These are phyloP conservation scores for Maniola hyperantus DNA, from an alignment of 2,888 invertebrate genomes.

Conservation along the genomic window DNA sequence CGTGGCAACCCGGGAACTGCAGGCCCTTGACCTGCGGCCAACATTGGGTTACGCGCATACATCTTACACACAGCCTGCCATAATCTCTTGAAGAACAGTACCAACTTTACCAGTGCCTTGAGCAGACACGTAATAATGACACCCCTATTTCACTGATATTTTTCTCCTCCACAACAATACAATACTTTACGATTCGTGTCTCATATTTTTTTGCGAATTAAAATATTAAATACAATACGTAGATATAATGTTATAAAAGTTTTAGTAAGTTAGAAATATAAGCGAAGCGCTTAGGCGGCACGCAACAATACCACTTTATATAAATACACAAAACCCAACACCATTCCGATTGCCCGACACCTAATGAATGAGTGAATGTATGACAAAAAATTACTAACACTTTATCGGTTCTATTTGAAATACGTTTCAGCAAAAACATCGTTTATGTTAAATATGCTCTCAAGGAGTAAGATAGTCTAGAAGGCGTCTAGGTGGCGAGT, in stretches of 20 bases:
- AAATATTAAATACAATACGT: conserved; percentile 3
- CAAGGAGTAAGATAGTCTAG: background rate
- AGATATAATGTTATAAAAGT: conserved; percentile 7
- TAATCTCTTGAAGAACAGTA: conserved; percentile 16
- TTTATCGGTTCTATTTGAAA: background rate
- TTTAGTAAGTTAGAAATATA: conserved; percentile 42
- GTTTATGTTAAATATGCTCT: background rate
- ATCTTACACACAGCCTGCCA: conserved; percentile 32
- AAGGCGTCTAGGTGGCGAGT: background rate
- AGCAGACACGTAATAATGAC: background rate
- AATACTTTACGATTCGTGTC: background rate
- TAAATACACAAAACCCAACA: conserved; percentile 67
- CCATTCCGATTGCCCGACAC: conserved; percentile 54
- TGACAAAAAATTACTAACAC: conserved; percentile 28
- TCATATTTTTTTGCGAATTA: background rate
- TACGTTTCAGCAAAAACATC: background rate
- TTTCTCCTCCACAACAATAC: background rate
- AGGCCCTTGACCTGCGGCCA: conserved; percentile 95
- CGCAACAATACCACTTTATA: conserved; percentile 53
- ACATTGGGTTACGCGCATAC: conserved; percentile 50
- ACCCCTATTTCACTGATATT: conserved; percentile 7
- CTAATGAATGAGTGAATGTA: conserved; percentile 54
- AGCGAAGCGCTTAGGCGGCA: conserved; percentile 71
- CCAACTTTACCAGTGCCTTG: conserved; percentile 11
- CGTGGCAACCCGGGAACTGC: conserved; percentile 97